phyloP scores from a whole-genome alignment of 2,888 invertebrate species.

The Spodoptera picta region DNA sequence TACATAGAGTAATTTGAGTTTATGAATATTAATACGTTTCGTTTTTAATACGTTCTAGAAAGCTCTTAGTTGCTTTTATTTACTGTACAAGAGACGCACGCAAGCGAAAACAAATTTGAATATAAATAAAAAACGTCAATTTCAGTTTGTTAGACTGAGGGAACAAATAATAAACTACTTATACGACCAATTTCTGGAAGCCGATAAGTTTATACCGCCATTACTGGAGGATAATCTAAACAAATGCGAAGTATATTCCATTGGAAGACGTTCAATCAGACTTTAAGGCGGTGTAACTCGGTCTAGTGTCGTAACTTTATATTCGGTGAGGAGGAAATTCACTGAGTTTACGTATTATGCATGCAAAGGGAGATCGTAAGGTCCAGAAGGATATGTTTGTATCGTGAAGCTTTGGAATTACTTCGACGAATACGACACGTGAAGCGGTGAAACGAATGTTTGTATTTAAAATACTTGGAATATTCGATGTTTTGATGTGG shows the following conservation, averaged over 20 bases:
- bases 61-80: too few species aligned
- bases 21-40: too few species aligned
- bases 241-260: constrained; percentile 72
- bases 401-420: constrained; percentile 38
- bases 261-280: constrained; percentile 74
- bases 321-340: constrained; percentile 76
- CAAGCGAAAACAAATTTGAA: constrained; percentile 36
- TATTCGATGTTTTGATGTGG: not conserved
- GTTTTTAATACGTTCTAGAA: too few species aligned
- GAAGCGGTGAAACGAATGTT: not conserved
- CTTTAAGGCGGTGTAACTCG: constrained; percentile 68
- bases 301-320: constrained; percentile 75
- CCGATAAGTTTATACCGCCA: constrained; percentile 62
- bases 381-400: constrained; percentile 64
- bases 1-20: too few species aligned
- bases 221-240: constrained; percentile 74
- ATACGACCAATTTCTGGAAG: constrained; percentile 58
- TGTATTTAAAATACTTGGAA: not conserved
- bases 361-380: constrained; percentile 75
- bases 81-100: constrained; percentile 8
- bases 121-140: constrained; percentile 35
- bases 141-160: constrained; percentile 37
- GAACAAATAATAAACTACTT: constrained; percentile 58
- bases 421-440: constrained; percentile 31
- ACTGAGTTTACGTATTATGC: constrained; percentile 75